Conservation (phyloP, 2,888 invertebrate species). For the Nomada fabriciana region DNA sequence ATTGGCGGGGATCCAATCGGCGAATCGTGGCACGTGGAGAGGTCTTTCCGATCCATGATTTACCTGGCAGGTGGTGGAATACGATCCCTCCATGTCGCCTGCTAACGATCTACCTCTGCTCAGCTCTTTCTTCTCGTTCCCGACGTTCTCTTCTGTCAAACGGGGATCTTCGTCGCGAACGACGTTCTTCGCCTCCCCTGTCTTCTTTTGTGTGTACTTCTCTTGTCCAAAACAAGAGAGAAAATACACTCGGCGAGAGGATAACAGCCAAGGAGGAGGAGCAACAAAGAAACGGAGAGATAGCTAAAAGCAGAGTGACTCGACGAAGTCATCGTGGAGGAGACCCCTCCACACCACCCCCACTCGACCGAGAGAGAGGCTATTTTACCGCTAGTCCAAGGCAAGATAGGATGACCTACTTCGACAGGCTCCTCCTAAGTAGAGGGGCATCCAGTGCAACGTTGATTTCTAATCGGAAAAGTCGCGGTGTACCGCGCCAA, state of each 20-base stretch:
- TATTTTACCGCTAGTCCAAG: constrained; percentile 77
- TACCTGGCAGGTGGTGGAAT: constrained; percentile 72
- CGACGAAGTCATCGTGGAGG: constrained; percentile 54
- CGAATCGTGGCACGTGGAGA: constrained; percentile 71
- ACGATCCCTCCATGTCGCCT: constrained; percentile 63
- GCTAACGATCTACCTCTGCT: constrained; percentile 68
- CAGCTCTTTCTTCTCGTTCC: constrained; percentile 61
- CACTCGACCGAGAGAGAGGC: constrained; percentile 76
- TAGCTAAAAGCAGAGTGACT: constrained; percentile 47
- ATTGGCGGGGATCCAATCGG: constrained; percentile 75
- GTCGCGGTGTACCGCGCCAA: constrained; percentile 73
- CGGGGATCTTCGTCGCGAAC: constrained; percentile 32
- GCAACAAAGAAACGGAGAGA: constrained; percentile 27
- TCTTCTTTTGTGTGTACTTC: neutral
- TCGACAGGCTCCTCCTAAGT: constrained; percentile 83
- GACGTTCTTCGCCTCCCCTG: neutral
- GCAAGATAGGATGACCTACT: constrained; percentile 83
- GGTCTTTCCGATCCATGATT: constrained; percentile 69
- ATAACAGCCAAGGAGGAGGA: neutral
- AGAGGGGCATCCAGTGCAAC: constrained; percentile 80
- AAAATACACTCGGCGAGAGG: neutral
- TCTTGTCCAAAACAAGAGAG: neutral
- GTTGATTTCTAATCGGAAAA: constrained; percentile 83
- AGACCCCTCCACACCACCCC: constrained; percentile 72
- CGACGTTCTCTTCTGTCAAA: constrained; percentile 3